phyloP scores from a whole-genome alignment of 2,113 vertebrate genomes.

The Platichthys flesus region DNA sequence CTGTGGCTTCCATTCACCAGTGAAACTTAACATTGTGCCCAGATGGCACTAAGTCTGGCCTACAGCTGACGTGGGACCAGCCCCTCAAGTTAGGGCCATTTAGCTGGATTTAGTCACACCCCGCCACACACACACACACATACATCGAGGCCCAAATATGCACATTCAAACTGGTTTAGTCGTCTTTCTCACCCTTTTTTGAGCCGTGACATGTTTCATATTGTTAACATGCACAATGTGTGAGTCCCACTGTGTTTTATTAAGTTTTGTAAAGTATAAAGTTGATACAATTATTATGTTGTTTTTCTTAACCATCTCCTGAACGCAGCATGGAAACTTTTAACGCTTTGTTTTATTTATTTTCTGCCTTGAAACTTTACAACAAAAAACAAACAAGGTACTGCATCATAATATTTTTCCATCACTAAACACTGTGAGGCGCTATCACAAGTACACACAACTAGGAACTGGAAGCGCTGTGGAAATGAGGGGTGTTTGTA shows the following conservation, averaged over 20 bases:
- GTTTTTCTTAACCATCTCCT: no score
- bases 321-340: not conserved
- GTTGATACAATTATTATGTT: not conserved
- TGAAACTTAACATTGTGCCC: slow-evolving; percentile 70
- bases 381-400: not conserved
- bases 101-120: slow-evolving; percentile 75
- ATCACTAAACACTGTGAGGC: not conserved
- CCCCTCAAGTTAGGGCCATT: slow-evolving; percentile 71
- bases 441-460: not conserved
- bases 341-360: not conserved
- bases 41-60: slow-evolving; percentile 73
- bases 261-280: not conserved
- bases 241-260: not conserved
- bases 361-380: not conserved
- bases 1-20: slow-evolving; percentile 66
- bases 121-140: slow-evolving; percentile 65
- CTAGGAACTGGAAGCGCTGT: slow-evolving; percentile 2
- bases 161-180: slow-evolving; percentile 53
- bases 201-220: slow-evolving; percentile 14
- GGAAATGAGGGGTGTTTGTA: slow-evolving; percentile 28
- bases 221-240: not conserved
- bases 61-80: slow-evolving; percentile 64
- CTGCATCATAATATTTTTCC: not conserved
- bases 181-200: slow-evolving; percentile 46
- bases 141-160: slow-evolving; percentile 49